Conservation (phyloP, 2,888 invertebrate species). For the Chymomyza procnemis region DNA sequence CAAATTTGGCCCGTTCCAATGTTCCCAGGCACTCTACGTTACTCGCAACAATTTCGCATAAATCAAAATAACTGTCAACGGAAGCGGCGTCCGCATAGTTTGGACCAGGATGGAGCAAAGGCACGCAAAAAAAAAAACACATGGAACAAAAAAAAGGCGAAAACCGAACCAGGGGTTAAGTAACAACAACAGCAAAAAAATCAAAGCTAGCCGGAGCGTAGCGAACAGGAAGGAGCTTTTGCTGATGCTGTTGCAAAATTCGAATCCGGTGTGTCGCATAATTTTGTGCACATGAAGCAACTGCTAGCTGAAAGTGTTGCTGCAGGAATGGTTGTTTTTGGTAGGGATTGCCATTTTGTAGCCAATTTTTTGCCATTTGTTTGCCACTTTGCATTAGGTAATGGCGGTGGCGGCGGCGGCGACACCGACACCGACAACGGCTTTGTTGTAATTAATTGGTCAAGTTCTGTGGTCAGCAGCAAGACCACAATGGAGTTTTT, state of each 20-base stretch:
- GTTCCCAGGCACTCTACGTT: constrained; percentile 1
- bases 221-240: constrained; percentile 33
- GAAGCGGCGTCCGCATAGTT: constrained; percentile 69
- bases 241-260: background rate
- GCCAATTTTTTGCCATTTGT: constrained; percentile 47
- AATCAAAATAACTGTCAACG: constrained; percentile 74
- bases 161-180: background rate
- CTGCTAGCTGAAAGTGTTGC: constrained; percentile 5
- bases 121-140: constrained; percentile 1
- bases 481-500: constrained; percentile 15
- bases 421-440: constrained; percentile 11
- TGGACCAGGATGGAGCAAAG: constrained; percentile 38
- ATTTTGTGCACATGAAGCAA: constrained; percentile 1
- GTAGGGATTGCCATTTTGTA: background rate
- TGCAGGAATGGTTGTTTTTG: constrained; percentile 20
- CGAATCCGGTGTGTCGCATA: constrained; percentile 1
- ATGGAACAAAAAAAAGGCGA: constrained; percentile 1
- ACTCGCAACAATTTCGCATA: constrained; percentile 56
- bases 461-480: constrained; percentile 56
- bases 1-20: background rate
- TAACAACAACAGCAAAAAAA: background rate
- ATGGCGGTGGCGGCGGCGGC: background rate
- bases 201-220: constrained; percentile 42
- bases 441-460: constrained; percentile 65
- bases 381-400: constrained; percentile 14